phyloP scores from a whole-genome alignment of 1,140 invertebrate genomes.

The Brachionus angularis region DNA sequence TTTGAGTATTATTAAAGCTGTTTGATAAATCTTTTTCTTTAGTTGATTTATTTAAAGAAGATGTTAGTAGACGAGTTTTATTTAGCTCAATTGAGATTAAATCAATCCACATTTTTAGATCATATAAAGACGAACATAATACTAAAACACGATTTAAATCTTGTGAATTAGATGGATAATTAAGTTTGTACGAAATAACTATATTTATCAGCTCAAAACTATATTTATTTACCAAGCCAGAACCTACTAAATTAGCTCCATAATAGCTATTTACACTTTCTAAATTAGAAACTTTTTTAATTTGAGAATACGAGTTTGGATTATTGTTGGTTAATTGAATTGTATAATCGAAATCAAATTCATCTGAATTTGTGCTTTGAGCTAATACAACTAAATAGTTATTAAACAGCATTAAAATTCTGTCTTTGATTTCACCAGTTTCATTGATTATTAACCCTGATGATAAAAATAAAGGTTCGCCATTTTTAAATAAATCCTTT shows the following conservation, averaged over 20 bases:
- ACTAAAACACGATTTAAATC: background rate
- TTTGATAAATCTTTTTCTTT: background rate
- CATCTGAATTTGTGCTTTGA: background rate
- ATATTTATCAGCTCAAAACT: conserved; percentile 2
- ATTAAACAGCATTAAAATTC: conserved; percentile 86
- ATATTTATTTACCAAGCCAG: conserved; percentile 31
- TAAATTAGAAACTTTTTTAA: background rate
- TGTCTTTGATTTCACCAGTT: conserved; percentile 70
- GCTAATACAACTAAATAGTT: conserved; percentile 80
- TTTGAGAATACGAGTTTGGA: background rate
- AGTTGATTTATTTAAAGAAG: background rate
- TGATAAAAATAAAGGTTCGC: conserved; percentile 63
- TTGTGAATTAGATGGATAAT: no score
- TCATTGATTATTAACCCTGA: conserved; percentile 70
- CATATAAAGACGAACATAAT: conserved; percentile 22
- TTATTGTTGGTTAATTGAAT: background rate
- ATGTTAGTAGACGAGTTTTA: background rate
- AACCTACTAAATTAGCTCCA: background rate
- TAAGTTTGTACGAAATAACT: background rate
- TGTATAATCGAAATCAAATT: conserved; percentile 16
- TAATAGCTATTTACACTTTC: background rate
- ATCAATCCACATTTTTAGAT: conserved; percentile 36
- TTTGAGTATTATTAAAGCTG: background rate
- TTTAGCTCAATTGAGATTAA: background rate
- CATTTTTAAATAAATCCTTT: conserved; percentile 60